Evolutionary conservation across 2,888 invertebrate species (phyloP).

Genomic region (Malachius bipustulatus): DNA sequence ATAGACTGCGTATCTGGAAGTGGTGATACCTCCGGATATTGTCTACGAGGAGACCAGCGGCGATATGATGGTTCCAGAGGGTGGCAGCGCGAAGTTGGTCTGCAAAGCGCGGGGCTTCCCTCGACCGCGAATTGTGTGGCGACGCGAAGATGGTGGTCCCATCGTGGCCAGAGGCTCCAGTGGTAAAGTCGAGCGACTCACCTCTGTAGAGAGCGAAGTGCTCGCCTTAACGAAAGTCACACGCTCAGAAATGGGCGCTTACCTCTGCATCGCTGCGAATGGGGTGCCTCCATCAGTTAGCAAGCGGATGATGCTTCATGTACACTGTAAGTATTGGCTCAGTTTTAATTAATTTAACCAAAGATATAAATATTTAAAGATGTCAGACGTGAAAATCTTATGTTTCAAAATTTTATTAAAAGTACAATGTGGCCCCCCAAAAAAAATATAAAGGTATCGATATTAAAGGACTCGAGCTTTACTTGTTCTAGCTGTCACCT

Average conservation of each 20-base stretch:
- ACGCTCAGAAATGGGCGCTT: slow-evolving; percentile 80
- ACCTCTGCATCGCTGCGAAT: slow-evolving; percentile 79
- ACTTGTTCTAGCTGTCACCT: too few species aligned
- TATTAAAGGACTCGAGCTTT: too few species aligned
- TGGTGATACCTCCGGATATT: slow-evolving; percentile 85
- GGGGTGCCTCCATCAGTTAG: slow-evolving; percentile 81
- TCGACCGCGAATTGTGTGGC: slow-evolving; percentile 75
- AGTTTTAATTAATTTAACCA: too few species aligned
- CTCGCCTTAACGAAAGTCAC: slow-evolving; percentile 76
- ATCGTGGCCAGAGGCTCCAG: slow-evolving; percentile 65
- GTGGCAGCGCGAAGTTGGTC: slow-evolving; percentile 74
- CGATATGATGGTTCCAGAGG: slow-evolving; percentile 91
- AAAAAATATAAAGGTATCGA: too few species aligned
- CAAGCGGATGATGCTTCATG: slow-evolving; percentile 82
- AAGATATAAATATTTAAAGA: too few species aligned
- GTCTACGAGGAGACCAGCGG: slow-evolving; percentile 83
- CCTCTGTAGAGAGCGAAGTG: slow-evolving; percentile 65
- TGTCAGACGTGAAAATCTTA: too few species aligned
- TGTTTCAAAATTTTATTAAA: too few species aligned
- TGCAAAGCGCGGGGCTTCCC: slow-evolving; percentile 80
- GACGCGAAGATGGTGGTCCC: slow-evolving; percentile 73
- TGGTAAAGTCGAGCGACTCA: slow-evolving; percentile 66
- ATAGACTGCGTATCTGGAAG: slow-evolving; percentile 59
- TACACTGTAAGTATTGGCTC: slow-evolving; percentile 68
- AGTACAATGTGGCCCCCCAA: too few species aligned